Percentiles rank a stretch among this genome's conserved stretches.
Conservation (phyloP, 1,140 invertebrate genomes). For the Lycorma delicatula region DNA sequence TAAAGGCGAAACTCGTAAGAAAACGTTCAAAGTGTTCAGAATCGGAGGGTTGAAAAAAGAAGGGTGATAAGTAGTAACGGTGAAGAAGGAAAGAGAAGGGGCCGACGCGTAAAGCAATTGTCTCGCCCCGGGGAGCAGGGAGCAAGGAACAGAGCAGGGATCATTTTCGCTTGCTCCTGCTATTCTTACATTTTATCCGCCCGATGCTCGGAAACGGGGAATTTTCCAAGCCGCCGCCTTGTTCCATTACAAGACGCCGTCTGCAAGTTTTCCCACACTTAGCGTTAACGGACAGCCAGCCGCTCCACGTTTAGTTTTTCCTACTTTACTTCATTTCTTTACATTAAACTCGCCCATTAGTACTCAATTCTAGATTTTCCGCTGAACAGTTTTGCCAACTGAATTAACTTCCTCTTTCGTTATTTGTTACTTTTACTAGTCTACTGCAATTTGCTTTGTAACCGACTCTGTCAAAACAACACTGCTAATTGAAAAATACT, state of each 20-base stretch:
- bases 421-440: too few relatives aligned
- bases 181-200: constrained; percentile 5
- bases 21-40: too few relatives aligned
- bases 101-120: constrained; percentile 18
- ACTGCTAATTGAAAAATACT: too few relatives aligned
- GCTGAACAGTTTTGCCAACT: too few relatives aligned
- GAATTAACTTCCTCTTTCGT: too few relatives aligned
- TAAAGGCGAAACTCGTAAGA: too few relatives aligned
- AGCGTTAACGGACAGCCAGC: too few relatives aligned
- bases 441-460: too few relatives aligned
- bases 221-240: constrained; percentile 5
- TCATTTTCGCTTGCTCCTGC: constrained; percentile 8
- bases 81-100: constrained; percentile 17
- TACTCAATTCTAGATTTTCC: neutral
- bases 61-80: constrained; percentile 12
- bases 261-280: constrained; percentile 19
- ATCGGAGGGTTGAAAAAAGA: neutral
- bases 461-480: too few relatives aligned
- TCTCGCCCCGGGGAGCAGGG: constrained; percentile 14
- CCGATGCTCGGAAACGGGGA: neutral
- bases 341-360: neutral
- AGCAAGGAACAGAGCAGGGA: neutral
- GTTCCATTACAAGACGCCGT: constrained; percentile 4
- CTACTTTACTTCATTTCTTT: neutral
- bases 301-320: neutral